Percentiles rank a stretch among this genome's conserved stretches.
Conservation (phyloP, 2,888 invertebrate genomes). For the Caenorhabditis wallacei region DNA sequence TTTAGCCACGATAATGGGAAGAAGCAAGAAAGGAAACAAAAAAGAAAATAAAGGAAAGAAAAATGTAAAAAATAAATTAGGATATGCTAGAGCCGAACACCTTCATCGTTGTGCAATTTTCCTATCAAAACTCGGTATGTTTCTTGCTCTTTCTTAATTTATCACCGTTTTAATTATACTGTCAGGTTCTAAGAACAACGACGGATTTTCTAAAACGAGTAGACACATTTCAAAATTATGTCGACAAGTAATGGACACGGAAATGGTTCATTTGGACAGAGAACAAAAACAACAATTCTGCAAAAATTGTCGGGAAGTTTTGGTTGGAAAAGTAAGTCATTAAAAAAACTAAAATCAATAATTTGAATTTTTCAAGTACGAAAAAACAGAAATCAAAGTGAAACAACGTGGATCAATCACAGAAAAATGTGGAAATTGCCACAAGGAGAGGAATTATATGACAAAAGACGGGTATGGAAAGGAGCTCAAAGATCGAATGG, state of each 20-base stretch:
- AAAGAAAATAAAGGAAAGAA: conserved; percentile 30
- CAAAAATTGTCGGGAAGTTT: conserved; percentile 73
- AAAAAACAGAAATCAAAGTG: conserved; percentile 37
- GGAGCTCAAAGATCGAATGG: conserved; percentile 38
- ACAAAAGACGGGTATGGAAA: conserved; percentile 58
- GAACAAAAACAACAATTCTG: conserved; percentile 73
- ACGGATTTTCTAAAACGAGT: conserved; percentile 73
- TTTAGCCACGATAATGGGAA: conserved; percentile 22
- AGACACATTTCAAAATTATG: conserved; percentile 68
- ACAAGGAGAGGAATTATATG: conserved; percentile 60
- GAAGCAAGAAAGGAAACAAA: conserved; percentile 19
- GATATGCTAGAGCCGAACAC: conserved; percentile 56
- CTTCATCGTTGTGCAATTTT: conserved; percentile 54
- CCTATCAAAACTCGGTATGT: conserved; percentile 57
- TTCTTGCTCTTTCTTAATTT: neutral
- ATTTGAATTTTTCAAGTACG: conserved; percentile 37
- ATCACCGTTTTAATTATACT: neutral
- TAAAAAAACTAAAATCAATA: neutral
- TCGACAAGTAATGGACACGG: conserved; percentile 73
- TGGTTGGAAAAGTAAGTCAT: conserved; percentile 61
- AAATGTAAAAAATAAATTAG: conserved; percentile 49
- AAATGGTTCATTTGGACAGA: conserved; percentile 70
- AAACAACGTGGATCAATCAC: conserved; percentile 50
- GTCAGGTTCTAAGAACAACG: conserved; percentile 61
- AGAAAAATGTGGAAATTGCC: conserved; percentile 59